Evolutionary conservation across 1,140 invertebrate species (phyloP).

Genomic region (Maniola jurtina): DNA sequence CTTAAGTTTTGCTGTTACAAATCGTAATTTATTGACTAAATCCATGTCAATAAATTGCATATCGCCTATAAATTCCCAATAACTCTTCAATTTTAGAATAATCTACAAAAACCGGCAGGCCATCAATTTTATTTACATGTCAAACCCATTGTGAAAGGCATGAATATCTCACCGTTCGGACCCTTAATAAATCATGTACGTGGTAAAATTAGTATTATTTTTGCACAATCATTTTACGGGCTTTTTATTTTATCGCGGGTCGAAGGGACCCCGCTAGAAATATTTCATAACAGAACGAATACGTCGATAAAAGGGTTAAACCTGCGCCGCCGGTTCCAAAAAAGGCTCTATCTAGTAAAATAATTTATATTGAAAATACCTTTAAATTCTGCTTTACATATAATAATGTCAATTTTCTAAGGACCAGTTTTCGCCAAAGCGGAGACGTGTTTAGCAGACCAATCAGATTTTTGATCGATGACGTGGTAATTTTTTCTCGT

Average conservation of each 20-base stretch:
- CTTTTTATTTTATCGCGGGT: slow-evolving; percentile 31
- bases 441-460: too few relatives aligned
- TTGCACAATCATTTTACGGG: slow-evolving; percentile 30
- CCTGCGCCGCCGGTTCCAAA: slow-evolving; percentile 12
- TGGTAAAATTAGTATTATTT: slow-evolving; percentile 35
- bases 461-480: too few relatives aligned
- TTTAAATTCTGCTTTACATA: background rate
- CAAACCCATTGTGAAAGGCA: slow-evolving; percentile 26
- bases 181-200: slow-evolving; percentile 33
- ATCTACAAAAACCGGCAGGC: slow-evolving; percentile 21
- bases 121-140: slow-evolving; percentile 32
- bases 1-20: background rate
- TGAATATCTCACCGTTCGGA: slow-evolving; percentile 26
- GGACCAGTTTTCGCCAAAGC: too few relatives aligned
- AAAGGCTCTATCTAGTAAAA: slow-evolving; percentile 12
- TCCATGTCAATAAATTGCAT: slow-evolving; percentile 4
- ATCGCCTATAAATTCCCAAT: slow-evolving; percentile 9
- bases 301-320: slow-evolving; percentile 24
- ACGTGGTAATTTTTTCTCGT: too few relatives aligned
- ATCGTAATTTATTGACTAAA: background rate
- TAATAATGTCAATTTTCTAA: too few relatives aligned
- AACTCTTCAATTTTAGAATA: slow-evolving; percentile 28
- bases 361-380: slow-evolving; percentile 13
- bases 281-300: slow-evolving; percentile 30
- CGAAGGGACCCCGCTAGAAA: slow-evolving; percentile 19